A percentile compares a stretch with the other conserved stretches of the same genome.
Conservation (phyloP, 2,113 vertebrate genomes). For the Passer montanus region DNA sequence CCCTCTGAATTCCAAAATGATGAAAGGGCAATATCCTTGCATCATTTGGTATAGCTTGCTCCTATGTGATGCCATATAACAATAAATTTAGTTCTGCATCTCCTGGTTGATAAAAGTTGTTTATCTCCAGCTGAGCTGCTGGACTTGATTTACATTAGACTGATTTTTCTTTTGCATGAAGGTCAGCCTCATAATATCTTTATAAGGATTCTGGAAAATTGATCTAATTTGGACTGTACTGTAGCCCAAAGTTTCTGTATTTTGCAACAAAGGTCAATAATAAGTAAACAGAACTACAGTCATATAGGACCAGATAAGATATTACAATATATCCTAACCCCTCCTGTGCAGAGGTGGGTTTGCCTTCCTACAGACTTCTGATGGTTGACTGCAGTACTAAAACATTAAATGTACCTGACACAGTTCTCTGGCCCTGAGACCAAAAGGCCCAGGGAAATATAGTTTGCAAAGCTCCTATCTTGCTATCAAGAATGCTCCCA, state of each 20-base stretch:
- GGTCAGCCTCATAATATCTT: neutral
- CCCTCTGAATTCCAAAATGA: neutral
- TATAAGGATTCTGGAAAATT: neutral
- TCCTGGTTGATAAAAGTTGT: slow-evolving; percentile 21
- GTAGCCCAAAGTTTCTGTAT: neutral
- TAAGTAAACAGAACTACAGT: neutral
- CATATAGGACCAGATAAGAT: neutral
- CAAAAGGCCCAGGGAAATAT: neutral
- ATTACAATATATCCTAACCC: neutral
- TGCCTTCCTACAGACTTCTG: neutral
- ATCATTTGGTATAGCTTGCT: neutral
- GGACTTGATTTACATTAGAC: slow-evolving; percentile 16
- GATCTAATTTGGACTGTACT: neutral
- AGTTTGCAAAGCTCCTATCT: neutral
- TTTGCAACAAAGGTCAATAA: neutral
- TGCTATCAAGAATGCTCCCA: neutral
- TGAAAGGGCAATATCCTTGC: slow-evolving; percentile 7
- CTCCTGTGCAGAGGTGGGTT: neutral
- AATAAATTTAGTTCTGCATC: slow-evolving; percentile 28
- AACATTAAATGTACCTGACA: neutral
- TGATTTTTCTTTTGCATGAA: slow-evolving; percentile 9
- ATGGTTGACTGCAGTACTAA: neutral
- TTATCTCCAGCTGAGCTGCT: slow-evolving; percentile 25
- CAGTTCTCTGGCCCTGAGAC: neutral
- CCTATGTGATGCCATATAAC: neutral